Evolutionary conservation across 2,888 invertebrate species (phyloP).

Genomic region (Kuschelorhynchus macadamiae): DNA sequence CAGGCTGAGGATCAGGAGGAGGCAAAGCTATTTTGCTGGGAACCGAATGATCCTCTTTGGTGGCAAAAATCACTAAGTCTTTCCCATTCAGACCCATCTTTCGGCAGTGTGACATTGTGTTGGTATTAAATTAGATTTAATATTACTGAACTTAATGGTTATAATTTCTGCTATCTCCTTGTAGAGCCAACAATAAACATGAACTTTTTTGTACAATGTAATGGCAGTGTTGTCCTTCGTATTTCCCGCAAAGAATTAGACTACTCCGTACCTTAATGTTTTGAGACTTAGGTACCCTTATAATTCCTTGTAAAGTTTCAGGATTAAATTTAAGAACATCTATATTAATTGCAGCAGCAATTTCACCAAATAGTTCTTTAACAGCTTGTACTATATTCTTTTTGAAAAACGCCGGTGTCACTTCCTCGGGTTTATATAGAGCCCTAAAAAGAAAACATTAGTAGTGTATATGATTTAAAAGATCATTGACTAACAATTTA

Average conservation of each 20-base stretch:
- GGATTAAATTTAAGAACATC: conserved; percentile 74
- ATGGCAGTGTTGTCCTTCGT: conserved; percentile 70
- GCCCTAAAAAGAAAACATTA: conserved; percentile 66
- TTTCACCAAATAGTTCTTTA: conserved; percentile 73
- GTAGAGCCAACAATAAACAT: conserved; percentile 66
- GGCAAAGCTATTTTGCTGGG: conserved; percentile 82
- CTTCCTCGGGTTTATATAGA: conserved; percentile 66
- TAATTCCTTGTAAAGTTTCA: conserved; percentile 68
- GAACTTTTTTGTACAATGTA: conserved; percentile 72
- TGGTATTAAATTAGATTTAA: no score
- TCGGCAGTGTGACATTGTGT: conserved; percentile 71
- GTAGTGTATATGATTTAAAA: conserved; percentile 21
- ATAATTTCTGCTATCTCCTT: conserved; percentile 66
- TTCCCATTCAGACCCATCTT: conserved; percentile 74
- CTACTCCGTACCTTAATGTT: conserved; percentile 74
- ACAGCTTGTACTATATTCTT: conserved; percentile 72
- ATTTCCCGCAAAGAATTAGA: conserved; percentile 70
- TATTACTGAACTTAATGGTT: conserved; percentile 55
- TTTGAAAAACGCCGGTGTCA: conserved; percentile 72
- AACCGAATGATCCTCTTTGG: conserved; percentile 81
- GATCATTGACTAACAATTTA: conserved; percentile 70
- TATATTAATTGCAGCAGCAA: conserved; percentile 71
- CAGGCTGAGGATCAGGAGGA: conserved; percentile 81
- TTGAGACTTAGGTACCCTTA: conserved; percentile 71
- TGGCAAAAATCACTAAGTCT: conserved; percentile 87